Evolutionary conservation across 2,888 invertebrate genomes (phyloP).

Genomic region (Rhagium mordax): DNA sequence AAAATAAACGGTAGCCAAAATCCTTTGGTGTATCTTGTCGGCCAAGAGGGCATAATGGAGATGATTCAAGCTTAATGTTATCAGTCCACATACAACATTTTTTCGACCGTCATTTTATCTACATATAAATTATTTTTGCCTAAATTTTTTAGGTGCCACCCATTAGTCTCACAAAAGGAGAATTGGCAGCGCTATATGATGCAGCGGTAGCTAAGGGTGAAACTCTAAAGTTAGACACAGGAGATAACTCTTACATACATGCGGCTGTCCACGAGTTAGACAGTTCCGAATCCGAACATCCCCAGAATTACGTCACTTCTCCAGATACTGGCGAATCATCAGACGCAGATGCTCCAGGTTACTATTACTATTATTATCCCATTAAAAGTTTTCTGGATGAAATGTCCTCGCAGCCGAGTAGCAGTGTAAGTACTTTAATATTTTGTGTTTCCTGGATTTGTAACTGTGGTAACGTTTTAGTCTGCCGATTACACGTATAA

Average conservation of each 20-base stretch:
- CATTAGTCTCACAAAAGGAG: slow-evolving; percentile 63
- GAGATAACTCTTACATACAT: slow-evolving; percentile 58
- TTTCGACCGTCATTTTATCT: no score
- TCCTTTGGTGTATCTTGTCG: no score
- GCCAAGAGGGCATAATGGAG: no score
- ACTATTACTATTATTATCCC: slow-evolving; percentile 74
- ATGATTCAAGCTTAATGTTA: no score
- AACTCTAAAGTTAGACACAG: slow-evolving; percentile 62
- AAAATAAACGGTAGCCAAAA: no score
- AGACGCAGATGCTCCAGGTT: slow-evolving; percentile 61
- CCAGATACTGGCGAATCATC: slow-evolving; percentile 16
- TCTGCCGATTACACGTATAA: slow-evolving; percentile 36
- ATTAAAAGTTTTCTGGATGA: slow-evolving; percentile 71
- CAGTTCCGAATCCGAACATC: slow-evolving; percentile 42
- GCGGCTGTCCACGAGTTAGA: slow-evolving; percentile 67
- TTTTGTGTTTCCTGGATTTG: neutral
- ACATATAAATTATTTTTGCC: no score
- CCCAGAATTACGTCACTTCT: slow-evolving; percentile 28
- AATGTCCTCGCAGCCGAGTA: slow-evolving; percentile 57
- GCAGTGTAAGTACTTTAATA: slow-evolving; percentile 47
- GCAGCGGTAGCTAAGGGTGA: slow-evolving; percentile 68
- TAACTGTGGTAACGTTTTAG: slow-evolving; percentile 34
- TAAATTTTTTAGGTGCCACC: slow-evolving; percentile 53
- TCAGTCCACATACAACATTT: no score
- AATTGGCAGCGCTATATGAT: slow-evolving; percentile 71